Conservation (phyloP, 1,140 invertebrate genomes). For the Drosophila trapezifrons region DNA sequence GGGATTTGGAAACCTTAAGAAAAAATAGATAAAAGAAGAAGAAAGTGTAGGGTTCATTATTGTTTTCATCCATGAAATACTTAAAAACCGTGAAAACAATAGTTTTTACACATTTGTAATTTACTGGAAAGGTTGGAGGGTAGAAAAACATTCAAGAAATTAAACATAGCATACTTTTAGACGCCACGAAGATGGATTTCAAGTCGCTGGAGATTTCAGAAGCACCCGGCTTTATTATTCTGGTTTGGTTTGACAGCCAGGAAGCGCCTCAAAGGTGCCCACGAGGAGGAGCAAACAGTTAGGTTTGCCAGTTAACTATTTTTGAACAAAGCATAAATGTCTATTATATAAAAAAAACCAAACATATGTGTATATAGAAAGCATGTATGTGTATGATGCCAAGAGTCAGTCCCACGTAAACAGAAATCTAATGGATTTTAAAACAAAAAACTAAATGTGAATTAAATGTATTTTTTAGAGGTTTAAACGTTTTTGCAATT, state of each 20-base stretch:
- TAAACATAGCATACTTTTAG: constrained; percentile 1
- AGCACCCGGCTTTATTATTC: neutral
- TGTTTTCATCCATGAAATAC: constrained; percentile 2
- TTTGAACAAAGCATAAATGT: constrained; percentile 53
- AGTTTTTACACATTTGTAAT: neutral
- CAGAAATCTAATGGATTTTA: constrained; percentile 56
- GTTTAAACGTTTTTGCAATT: constrained; percentile 64
- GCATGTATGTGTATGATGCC: constrained; percentile 43
- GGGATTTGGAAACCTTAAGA: neutral
- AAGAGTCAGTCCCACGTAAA: constrained; percentile 65
- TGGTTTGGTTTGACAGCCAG: constrained; percentile 7
- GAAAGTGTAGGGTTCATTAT: neutral
- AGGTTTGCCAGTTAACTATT: constrained; percentile 28
- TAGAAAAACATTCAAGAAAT: neutral
- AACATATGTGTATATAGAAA: constrained; percentile 10
- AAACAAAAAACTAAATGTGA: constrained; percentile 64
- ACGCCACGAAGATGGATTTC: neutral
- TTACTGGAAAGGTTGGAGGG: too few species aligned
- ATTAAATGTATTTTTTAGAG: constrained; percentile 78
- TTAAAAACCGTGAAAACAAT: neutral
- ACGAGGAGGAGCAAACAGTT: constrained; percentile 5
- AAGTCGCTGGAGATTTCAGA: constrained; percentile 9
- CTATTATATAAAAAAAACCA: constrained; percentile 22
- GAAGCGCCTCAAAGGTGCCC: constrained; percentile 17
- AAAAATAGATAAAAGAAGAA: neutral